These are phyloP conservation scores for Subanguina moxae DNA, from an alignment of 1,140 invertebrate genomes.

Conservation along the genomic window DNA sequence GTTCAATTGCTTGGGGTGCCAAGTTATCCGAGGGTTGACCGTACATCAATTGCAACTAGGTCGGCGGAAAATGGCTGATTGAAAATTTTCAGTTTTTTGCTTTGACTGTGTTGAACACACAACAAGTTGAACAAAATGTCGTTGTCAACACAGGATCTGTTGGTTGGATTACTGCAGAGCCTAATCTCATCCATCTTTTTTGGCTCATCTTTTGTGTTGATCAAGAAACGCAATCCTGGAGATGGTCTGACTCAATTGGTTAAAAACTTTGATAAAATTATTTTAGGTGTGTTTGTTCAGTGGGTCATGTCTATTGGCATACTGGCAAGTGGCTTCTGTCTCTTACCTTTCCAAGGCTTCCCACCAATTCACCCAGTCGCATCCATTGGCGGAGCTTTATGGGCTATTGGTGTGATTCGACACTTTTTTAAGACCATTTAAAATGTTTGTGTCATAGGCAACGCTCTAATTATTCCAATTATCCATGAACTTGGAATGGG, in stretches of 20 bases:
- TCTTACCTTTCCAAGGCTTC: not conserved
- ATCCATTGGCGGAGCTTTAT: not conserved
- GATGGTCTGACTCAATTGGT: not conserved
- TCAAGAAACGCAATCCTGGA: not conserved
- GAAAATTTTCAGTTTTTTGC: too few relatives aligned
- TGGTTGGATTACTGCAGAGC: not conserved
- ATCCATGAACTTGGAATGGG: not conserved
- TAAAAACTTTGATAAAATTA: too few relatives aligned
- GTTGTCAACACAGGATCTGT: not conserved
- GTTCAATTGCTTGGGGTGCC: too few relatives aligned
- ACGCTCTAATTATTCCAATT: not conserved
- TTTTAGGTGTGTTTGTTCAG: not conserved
- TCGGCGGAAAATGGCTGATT: too few relatives aligned
- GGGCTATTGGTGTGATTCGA: not conserved
- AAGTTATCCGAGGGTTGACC: too few relatives aligned
- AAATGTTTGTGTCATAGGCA: not conserved
- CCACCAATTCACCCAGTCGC: not conserved
- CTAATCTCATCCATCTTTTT: not conserved
- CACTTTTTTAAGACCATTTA: not conserved
- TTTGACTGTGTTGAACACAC: too few relatives aligned
- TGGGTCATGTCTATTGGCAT: not conserved
- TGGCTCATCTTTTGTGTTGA: slow-evolving; percentile 1
- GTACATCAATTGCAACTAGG: too few relatives aligned
- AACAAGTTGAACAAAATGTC: too few relatives aligned
- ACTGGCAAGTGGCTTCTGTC: not conserved